Conservation (phyloP, 1,140 invertebrate genomes). For the Diprion similis region DNA sequence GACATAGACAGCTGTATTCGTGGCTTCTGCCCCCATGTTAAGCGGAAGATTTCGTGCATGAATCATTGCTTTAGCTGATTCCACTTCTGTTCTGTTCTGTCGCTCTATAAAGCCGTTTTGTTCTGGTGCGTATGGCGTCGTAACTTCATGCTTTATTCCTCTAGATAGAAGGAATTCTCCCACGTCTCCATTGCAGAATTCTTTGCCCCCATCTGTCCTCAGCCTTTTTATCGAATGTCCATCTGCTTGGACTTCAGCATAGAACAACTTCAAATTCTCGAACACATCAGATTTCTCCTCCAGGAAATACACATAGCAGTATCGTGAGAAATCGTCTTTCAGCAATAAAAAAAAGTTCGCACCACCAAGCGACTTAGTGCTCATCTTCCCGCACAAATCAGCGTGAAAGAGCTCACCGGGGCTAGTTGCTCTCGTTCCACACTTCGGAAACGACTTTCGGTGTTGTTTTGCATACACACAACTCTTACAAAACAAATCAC, state of each 20-base stretch:
- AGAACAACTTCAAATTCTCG: slow-evolving; percentile 21
- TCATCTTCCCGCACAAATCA: slow-evolving; percentile 31
- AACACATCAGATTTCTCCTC: slow-evolving; percentile 44
- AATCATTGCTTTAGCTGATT: slow-evolving; percentile 30
- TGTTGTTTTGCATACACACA: slow-evolving; percentile 43
- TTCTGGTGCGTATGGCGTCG: slow-evolving; percentile 35
- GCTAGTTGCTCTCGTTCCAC: slow-evolving; percentile 20
- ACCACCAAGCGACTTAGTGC: slow-evolving; percentile 12
- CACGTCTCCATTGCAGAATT: slow-evolving; percentile 33
- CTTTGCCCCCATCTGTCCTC: slow-evolving; percentile 35
- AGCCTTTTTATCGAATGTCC: slow-evolving; percentile 16
- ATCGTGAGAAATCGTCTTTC: slow-evolving; percentile 44
- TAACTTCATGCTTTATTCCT: slow-evolving; percentile 41
- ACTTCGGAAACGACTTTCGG: slow-evolving; percentile 34
- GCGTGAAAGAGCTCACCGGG: slow-evolving; percentile 23
- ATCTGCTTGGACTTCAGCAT: slow-evolving; percentile 21
- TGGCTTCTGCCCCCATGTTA: slow-evolving; percentile 56
- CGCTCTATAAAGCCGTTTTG: no score
- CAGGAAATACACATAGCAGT: slow-evolving; percentile 42
- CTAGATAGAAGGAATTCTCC: slow-evolving; percentile 35
- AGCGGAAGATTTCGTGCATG: not conserved
- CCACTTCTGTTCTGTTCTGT: slow-evolving; percentile 46
- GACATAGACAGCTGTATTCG: slow-evolving; percentile 46
- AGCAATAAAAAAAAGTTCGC: slow-evolving; percentile 27
- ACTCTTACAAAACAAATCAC: slow-evolving; percentile 26